phyloP scores from a whole-genome alignment of 2,113 vertebrate genomes.

The zebrafish (Danio rerio) region GRCz12tu NC_133181.1:49471501-49472000 shows the following conservation, averaged over 20 bases:
- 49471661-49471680: neutral
- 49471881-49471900: slow-evolving; percentile 37
- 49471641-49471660: slow-evolving; percentile 53
- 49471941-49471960: slow-evolving; percentile 39
- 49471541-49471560: slow-evolving; percentile 54
- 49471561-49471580: slow-evolving; percentile 59
- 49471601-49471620: slow-evolving; percentile 33
- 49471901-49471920: slow-evolving; percentile 49
- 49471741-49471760: slow-evolving; percentile 25
- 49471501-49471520: slow-evolving; percentile 62
- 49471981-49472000: neutral
- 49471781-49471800: slow-evolving; percentile 46
- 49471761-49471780: slow-evolving; percentile 44
- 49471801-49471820: slow-evolving; percentile 40
- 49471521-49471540: slow-evolving; percentile 60
- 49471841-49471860: slow-evolving; percentile 57
- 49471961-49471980: slow-evolving; percentile 15
- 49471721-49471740: slow-evolving; percentile 1
- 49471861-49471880: slow-evolving; percentile 36
- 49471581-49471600: slow-evolving; percentile 51
- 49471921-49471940: slow-evolving; percentile 53
- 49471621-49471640: slow-evolving; percentile 54
- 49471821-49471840: slow-evolving; percentile 50
- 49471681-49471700: slow-evolving; percentile 36
- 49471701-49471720: slow-evolving; percentile 44